Evolutionary conservation across 2,113 vertebrate species (phyloP).

Genomic region (Morone chrysops): DNA sequence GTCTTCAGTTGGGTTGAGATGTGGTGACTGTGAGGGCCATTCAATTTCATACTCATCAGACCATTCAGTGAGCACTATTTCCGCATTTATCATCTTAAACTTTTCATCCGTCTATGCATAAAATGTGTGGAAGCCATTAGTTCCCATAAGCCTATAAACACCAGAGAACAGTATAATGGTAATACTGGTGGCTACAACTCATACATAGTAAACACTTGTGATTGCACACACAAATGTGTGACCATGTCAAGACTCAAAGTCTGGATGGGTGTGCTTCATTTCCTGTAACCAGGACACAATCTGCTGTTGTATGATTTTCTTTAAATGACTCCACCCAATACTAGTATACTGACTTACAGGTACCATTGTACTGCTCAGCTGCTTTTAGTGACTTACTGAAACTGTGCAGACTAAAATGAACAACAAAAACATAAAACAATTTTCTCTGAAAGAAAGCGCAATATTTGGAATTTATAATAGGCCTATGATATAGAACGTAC

Average conservation of each 20-base stretch:
- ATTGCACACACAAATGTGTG: not conserved
- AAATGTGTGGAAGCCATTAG: not conserved
- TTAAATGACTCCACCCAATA: not conserved
- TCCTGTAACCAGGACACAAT: not conserved
- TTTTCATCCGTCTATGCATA: not conserved
- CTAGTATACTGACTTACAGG: too few relatives aligned
- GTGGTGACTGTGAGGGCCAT: not conserved
- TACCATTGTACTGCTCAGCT: not conserved
- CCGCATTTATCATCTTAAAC: too few relatives aligned
- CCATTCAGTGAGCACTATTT: too few relatives aligned
- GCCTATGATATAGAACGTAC: not conserved
- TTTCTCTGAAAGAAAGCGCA: not conserved
- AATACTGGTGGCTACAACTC: not conserved
- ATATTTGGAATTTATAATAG: not conserved
- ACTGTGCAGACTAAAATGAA: not conserved
- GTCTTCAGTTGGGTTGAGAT: not conserved
- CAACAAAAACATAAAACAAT: not conserved
- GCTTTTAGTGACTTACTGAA: conserved; percentile 3
- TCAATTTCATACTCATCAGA: not conserved
- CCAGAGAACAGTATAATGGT: not conserved
- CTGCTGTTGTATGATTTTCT: not conserved
- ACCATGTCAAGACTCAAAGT: not conserved
- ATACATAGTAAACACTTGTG: not conserved
- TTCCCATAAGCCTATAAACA: not conserved
- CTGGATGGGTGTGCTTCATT: not conserved